Evolutionary conservation across 2,797 vertebrate species (phyloP).

Genomic region (Melanotaenia pygmaea): DNA sequence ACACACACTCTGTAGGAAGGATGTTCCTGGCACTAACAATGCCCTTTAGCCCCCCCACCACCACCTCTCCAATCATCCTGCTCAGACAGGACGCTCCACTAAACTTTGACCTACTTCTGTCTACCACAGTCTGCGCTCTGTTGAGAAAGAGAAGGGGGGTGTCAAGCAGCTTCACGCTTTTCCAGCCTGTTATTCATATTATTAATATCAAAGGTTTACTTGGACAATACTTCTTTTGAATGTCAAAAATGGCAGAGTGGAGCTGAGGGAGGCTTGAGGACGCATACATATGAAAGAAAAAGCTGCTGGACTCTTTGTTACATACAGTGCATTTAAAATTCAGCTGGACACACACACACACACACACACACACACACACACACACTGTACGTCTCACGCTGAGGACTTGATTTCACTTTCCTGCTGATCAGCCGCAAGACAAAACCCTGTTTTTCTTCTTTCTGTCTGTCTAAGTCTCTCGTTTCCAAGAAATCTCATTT

Average conservation of each 20-base stretch:
- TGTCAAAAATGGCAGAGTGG: slow-evolving; percentile 46
- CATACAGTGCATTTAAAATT: slow-evolving; percentile 50
- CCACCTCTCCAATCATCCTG: slow-evolving; percentile 49
- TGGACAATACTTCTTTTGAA: slow-evolving; percentile 70
- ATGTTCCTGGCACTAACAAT: slow-evolving; percentile 24
- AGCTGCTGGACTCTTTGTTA: slow-evolving; percentile 52
- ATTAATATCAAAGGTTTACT: slow-evolving; percentile 65
- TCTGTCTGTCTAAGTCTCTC: slow-evolving; percentile 49
- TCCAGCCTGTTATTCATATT: slow-evolving; percentile 50
- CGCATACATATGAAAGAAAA: slow-evolving; percentile 42
- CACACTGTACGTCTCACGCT: slow-evolving; percentile 16
- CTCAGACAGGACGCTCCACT: slow-evolving; percentile 77
- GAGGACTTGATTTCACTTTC: slow-evolving; percentile 65
- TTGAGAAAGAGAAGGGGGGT: neutral
- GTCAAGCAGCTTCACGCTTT: slow-evolving; percentile 38
- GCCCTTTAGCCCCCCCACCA: slow-evolving; percentile 30
- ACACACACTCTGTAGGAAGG: neutral
- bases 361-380: slow-evolving; percentile 24
- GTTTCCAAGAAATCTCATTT: slow-evolving; percentile 67
- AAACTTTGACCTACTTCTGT: slow-evolving; percentile 81
- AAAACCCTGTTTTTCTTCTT: slow-evolving; percentile 46
- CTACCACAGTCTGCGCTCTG: slow-evolving; percentile 39
- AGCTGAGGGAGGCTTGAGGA: slow-evolving; percentile 54
- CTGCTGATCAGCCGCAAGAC: slow-evolving; percentile 60
- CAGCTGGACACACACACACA: slow-evolving; percentile 8